A percentile compares a stretch with the other conserved stretches of the same genome.
Conservation (phyloP, 1,140 invertebrate species). For the Papilio machaon region DNA sequence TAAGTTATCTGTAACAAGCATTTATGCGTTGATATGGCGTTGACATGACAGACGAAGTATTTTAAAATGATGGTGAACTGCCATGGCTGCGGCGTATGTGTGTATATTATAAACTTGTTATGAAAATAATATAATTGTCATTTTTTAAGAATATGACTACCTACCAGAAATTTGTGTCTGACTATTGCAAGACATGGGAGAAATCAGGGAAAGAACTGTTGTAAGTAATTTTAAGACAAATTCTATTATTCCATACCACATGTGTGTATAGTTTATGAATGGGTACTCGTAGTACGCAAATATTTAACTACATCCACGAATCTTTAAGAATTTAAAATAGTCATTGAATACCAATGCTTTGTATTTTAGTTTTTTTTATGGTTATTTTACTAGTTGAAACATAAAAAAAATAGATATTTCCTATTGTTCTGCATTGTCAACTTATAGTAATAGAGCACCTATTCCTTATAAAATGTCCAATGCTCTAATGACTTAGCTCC, state of each 20-base stretch:
- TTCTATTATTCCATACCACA: conserved; percentile 52
- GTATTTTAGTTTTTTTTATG: no score
- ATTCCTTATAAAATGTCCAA: no score
- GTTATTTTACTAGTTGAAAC: no score
- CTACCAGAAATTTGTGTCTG: conserved; percentile 71
- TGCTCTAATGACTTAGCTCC: no score
- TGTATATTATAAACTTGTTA: conserved; percentile 50
- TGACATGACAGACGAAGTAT: neutral
- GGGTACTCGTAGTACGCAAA: neutral
- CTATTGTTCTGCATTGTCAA: neutral
- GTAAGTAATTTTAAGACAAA: conserved; percentile 57
- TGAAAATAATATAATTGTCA: conserved; percentile 47
- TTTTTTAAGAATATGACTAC: conserved; percentile 62
- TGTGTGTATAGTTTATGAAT: conserved; percentile 54
- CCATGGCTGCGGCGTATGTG: conserved; percentile 62
- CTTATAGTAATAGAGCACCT: no score
- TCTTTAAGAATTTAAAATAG: neutral
- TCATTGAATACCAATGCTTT: no score
- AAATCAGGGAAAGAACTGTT: conserved; percentile 77
- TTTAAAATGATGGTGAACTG: conserved; percentile 32
- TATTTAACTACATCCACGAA: neutral
- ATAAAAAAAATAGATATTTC: no score
- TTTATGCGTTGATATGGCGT: conserved; percentile 15
- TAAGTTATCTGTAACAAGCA: conserved; percentile 2
- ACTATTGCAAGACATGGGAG: conserved; percentile 79